Evolutionary conservation across 2,888 invertebrate genomes (phyloP), one percentile per base, ranked within the genome.

Genomic region (Lepidochrysops patricia): DNA sequence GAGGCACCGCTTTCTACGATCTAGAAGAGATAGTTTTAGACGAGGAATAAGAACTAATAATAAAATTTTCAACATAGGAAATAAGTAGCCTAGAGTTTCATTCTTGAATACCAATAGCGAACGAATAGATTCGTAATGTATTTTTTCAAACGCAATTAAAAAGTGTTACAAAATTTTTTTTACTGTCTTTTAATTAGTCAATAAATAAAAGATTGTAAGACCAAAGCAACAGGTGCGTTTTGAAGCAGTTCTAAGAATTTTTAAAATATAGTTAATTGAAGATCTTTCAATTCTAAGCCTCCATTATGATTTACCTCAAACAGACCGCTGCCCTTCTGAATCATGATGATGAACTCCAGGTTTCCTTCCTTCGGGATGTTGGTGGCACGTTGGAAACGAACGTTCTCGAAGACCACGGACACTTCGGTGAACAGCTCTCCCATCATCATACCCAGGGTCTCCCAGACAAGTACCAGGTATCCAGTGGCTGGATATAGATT

Each of bases 401-500:
- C 92, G 79, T 98, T 93, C 75, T 96, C 95, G 77, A 98, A 96
- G 4, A 94, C 92, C 0, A 98, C 94, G 0, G 95, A 92, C 23
- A 96, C 90, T 66, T 95, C 92, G 25, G 93, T 92, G 75, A 89
- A 93, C 0, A 92, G 83, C 49, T 92, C 91, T 60, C 93, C 93
- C 77, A 91, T 87, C 90, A 94, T 92, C 77, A 93, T 89, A 2
- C 93, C 93, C n/a, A 95, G 81, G 0, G 94, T 94, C 71, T 94
- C 93, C 96, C 96, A 96, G 0, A 93, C 94, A 13, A 94, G 82
- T 35, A 91, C 87, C 70, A 97, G 82, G 76, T 96, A 96, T 13
- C 94, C 95, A 0, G 97, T 96, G 0, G 97, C 97, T 0, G 97
- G 97, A 70, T 95, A 93, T 1, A 96, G 77, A 70, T 94, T 94